A percentile compares a stretch with the other conserved stretches of the same genome.
Evolutionary conservation across 2,888 invertebrate species (phyloP).

Genomic region (Scotopteryx bipunctaria): DNA sequence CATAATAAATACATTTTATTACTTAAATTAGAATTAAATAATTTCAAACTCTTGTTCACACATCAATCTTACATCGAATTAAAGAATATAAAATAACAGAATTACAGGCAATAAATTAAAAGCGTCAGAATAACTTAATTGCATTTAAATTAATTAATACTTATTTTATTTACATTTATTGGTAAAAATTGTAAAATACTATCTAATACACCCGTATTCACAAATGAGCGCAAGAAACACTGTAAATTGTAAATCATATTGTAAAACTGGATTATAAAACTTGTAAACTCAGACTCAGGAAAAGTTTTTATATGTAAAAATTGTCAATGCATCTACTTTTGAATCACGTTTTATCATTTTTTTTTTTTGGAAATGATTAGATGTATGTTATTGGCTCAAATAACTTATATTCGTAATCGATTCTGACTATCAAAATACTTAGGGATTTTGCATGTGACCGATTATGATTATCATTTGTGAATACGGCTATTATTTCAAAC

Average conservation of each 20-base stretch:
- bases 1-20: constrained; percentile 80
- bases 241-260: no score
- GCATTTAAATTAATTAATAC: constrained; percentile 50
- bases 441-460: no score
- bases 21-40: constrained; percentile 73
- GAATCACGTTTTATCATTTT: no score
- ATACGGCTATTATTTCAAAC: constrained; percentile 33
- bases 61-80: constrained; percentile 29
- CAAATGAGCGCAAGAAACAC: constrained; percentile 16
- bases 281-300: no score
- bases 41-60: constrained; percentile 49
- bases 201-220: constrained; percentile 22
- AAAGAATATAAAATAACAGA: constrained; percentile 38
- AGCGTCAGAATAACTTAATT: constrained; percentile 53
- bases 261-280: no score
- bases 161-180: constrained; percentile 54
- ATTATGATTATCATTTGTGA: constrained; percentile 23
- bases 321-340: no score
- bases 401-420: no score
- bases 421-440: no score
- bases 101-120: constrained; percentile 58
- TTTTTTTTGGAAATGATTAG: no score
- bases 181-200: constrained; percentile 44
- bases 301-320: no score
- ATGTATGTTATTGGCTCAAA: no score